A percentile compares a stretch with the other conserved stretches of the same genome.
phyloP scores from a whole-genome alignment of 2,113 vertebrate species.

The Tor tambroides region DNA sequence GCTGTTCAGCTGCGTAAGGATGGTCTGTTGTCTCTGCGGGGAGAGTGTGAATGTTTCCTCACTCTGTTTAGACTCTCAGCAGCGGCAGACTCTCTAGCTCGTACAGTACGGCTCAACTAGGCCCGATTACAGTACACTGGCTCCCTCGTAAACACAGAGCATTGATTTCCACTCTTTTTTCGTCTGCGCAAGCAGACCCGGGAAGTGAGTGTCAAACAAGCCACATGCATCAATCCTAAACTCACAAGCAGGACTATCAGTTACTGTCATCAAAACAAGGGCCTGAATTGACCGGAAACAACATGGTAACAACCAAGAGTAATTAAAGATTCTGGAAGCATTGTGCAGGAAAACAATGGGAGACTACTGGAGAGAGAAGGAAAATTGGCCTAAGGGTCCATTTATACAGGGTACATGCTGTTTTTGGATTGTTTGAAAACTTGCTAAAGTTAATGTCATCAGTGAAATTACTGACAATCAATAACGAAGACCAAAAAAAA shows the following conservation, averaged over 20 bases:
- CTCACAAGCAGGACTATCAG: slow-evolving; percentile 59
- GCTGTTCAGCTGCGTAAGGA: background rate
- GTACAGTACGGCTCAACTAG: slow-evolving; percentile 54
- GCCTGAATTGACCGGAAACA: slow-evolving; percentile 35
- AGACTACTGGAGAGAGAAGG: background rate
- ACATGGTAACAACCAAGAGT: slow-evolving; percentile 31
- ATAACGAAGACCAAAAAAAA: background rate
- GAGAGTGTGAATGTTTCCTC: slow-evolving; percentile 29
- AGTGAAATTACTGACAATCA: background rate
- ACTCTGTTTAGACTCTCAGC: slow-evolving; percentile 17
- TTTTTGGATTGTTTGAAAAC: background rate
- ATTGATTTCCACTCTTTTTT: slow-evolving; percentile 73
- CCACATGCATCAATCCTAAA: slow-evolving; percentile 65
- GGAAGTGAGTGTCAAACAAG: slow-evolving; percentile 58
- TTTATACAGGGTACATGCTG: background rate
- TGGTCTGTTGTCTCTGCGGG: slow-evolving; percentile 17
- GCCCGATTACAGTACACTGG: slow-evolving; percentile 64
- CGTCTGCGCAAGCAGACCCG: slow-evolving; percentile 65
- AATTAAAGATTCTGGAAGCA: slow-evolving; percentile 24
- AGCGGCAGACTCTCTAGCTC: slow-evolving; percentile 15
- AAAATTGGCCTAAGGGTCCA: background rate
- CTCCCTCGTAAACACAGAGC: slow-evolving; percentile 71
- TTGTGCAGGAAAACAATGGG: background rate
- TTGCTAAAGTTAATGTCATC: background rate
- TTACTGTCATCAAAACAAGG: slow-evolving; percentile 50